phyloP scores from a whole-genome alignment of 2,113 vertebrate genomes.

The Rutilus rutilus region DNA sequence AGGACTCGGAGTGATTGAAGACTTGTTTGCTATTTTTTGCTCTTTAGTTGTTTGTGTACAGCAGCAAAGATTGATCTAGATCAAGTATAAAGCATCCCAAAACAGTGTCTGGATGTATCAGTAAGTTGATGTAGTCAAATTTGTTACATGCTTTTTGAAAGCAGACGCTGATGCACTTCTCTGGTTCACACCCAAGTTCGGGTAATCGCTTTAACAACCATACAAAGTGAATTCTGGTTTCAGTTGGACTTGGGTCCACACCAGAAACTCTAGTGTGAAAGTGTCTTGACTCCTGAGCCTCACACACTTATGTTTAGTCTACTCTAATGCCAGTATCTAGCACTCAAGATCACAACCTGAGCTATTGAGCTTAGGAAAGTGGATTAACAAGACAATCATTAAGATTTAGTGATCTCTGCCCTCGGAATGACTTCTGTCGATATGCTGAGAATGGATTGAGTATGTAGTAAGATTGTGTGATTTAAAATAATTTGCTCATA shows the following conservation, averaged over 20 bases:
- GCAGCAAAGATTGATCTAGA: background rate
- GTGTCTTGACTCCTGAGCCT: background rate
- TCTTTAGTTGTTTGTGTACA: background rate
- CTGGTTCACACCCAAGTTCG: background rate
- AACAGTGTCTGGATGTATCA: background rate
- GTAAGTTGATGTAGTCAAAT: background rate
- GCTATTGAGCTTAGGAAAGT: slow-evolving; percentile 33
- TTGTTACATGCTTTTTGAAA: background rate
- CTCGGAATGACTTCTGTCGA: background rate
- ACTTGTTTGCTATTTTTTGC: background rate
- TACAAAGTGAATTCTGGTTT: background rate
- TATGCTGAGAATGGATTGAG: background rate
- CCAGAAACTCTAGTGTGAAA: too few species aligned
- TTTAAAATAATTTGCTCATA: background rate
- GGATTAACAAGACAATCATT: slow-evolving; percentile 56
- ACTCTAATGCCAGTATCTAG: slow-evolving; percentile 26
- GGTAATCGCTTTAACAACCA: background rate
- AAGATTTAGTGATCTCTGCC: slow-evolving; percentile 22
- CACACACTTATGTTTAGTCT: slow-evolving; percentile 6
- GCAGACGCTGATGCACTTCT: background rate
- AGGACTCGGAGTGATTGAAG: background rate
- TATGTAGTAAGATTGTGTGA: background rate
- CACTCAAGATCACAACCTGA: slow-evolving; percentile 21
- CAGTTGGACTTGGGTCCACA: background rate
- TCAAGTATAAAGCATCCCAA: background rate